These are phyloP conservation scores for Drosophila oshimai DNA, from an alignment of 1,140 invertebrate species.

Conservation along the genomic window DNA sequence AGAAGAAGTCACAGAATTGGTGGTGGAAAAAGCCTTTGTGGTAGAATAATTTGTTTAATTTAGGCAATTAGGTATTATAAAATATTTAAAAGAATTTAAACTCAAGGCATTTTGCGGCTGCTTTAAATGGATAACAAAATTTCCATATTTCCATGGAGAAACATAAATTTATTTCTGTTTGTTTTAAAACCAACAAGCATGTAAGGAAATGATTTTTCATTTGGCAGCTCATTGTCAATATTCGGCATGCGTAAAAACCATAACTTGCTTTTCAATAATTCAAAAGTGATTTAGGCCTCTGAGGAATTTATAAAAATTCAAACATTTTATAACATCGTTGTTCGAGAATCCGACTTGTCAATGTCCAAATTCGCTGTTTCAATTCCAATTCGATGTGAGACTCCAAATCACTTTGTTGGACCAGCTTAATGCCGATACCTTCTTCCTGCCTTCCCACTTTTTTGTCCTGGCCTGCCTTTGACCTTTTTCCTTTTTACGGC, in stretches of 20 bases:
- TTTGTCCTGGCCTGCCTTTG: conserved; percentile 46
- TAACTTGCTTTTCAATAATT: too few relatives aligned
- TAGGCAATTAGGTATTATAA: background rate
- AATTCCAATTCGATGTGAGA: conserved; percentile 30
- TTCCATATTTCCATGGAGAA: too few relatives aligned
- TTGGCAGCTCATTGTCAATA: too few relatives aligned
- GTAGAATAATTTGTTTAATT: conserved; percentile 2
- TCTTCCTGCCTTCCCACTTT: background rate
- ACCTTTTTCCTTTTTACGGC: conserved; percentile 43
- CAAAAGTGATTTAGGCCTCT: too few relatives aligned
- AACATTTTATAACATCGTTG: too few relatives aligned
- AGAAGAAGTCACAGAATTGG: background rate
- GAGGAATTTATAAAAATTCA: too few relatives aligned
- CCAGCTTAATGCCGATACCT: conserved; percentile 43
- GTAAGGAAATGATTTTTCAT: background rate
- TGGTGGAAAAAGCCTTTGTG: background rate
- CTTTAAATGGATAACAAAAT: too few relatives aligned
- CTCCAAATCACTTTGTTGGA: conserved; percentile 45
- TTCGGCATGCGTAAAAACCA: too few relatives aligned
- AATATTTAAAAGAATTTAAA: background rate
- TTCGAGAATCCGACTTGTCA: conserved; percentile 11
- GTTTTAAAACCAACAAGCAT: background rate
- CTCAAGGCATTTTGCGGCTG: too few relatives aligned
- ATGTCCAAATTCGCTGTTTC: conserved; percentile 18
- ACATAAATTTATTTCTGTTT: background rate